phyloP scores from a whole-genome alignment of 2,797 vertebrate genomes.

The Anas georgica region DNA sequence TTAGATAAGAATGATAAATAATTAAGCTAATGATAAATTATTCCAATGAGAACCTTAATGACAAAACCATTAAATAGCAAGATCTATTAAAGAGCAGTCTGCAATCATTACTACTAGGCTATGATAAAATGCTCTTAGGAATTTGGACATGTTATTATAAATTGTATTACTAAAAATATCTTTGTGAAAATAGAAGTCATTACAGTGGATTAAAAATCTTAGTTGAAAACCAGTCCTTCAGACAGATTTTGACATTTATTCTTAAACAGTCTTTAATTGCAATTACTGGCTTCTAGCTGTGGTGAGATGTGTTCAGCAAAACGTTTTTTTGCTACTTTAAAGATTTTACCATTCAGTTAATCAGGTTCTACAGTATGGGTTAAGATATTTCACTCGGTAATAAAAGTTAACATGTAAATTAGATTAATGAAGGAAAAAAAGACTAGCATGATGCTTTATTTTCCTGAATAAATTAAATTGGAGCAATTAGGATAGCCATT shows the following conservation, averaged over 20 bases:
- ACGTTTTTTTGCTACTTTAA: background rate
- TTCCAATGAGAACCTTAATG: conserved; percentile 63
- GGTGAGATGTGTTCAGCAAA: background rate
- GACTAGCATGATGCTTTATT: background rate
- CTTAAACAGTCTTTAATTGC: background rate
- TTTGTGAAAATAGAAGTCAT: conserved; percentile 46
- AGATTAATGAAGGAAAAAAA: background rate
- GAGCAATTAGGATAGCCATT: background rate
- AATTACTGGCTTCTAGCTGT: background rate
- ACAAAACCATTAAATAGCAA: conserved; percentile 65
- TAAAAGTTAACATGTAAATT: background rate
- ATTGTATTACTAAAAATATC: conserved; percentile 63
- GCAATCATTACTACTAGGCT: conserved; percentile 50
- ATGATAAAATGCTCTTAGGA: conserved; percentile 57
- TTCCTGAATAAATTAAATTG: background rate
- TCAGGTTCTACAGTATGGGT: background rate
- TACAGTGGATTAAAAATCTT: conserved; percentile 39
- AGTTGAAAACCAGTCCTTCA: background rate
- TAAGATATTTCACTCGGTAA: background rate
- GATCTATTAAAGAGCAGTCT: conserved; percentile 49
- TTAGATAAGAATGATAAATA: conserved; percentile 64
- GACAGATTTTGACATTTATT: conserved; percentile 14
- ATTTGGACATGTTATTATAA: conserved; percentile 54
- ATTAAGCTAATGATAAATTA: conserved; percentile 71
- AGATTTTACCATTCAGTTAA: background rate